Evolutionary conservation across 1,140 invertebrate genomes (phyloP), one percentile per base, ranked within the genome.

Genomic region (Halesus radiatus): DNA sequence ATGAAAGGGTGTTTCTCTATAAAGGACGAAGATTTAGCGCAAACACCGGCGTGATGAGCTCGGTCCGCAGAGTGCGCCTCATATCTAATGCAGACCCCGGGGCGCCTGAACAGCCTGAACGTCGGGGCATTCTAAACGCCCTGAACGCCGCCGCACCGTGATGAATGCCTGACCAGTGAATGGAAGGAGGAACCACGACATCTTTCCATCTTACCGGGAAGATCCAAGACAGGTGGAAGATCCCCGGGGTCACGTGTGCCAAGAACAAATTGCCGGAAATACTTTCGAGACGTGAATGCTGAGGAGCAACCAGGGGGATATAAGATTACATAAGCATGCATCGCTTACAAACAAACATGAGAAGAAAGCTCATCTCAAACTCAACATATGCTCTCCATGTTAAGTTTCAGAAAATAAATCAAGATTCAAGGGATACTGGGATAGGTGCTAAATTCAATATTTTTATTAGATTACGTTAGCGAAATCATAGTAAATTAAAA

Each of bases 31-130:
- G 72, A 75, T 37, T 75, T 58, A 32, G 53, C 22, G 64, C 62
- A 68, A 70, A 78, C 76, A 78, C 50, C 8, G 56, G 26, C 52
- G 66, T 60, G 77, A 79, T 72, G 77, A 79, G 52, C 37, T 16
- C 66, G 52, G 18, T n/a, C 26, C 62, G 29, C 68, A 53, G 37
- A 76, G 64, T 76, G 68, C 8, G 50, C 16, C 66, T 72, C 66
- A 66, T 79, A 66, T 72, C 32, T 79, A 79, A 79, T 79, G 72
- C 77, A 79, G 76, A 10, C 76, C 60, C 76, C 15, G 62, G n/a
- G 5, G 77, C 23, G 77, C 16, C 3, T 15, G 37, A 10, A 29
- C 26, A 22, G 16, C 32, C 62, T 32, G 62, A 29, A 66, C 62
- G 26, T 10, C 45, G 8, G 37, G 37, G 37, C 37, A 45, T 45